Conservation (phyloP, 2,113 vertebrate genomes). For the Engystomops pustulosus region DNA sequence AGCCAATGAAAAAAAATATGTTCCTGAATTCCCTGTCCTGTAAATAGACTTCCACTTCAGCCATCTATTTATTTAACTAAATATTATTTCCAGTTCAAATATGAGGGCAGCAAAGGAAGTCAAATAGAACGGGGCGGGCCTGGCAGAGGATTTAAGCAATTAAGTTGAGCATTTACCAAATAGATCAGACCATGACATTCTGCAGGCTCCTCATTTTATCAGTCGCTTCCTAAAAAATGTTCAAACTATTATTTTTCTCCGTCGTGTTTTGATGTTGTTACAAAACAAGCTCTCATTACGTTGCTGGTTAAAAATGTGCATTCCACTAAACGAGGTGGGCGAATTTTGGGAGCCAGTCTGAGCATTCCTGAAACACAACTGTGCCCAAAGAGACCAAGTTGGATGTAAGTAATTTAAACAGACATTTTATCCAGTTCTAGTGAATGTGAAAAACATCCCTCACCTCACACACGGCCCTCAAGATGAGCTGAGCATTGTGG, state of each 20-base stretch:
- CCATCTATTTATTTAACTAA: conserved; percentile 60
- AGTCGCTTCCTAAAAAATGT: conserved; percentile 62
- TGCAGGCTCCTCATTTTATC: conserved; percentile 69
- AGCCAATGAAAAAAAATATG: conserved; percentile 18
- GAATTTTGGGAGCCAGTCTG: conserved; percentile 39
- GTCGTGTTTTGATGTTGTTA: conserved; percentile 49
- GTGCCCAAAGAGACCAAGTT: conserved; percentile 15
- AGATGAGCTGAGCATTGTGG: background rate
- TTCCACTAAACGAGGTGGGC: conserved; percentile 45
- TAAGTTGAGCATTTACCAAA: conserved; percentile 69
- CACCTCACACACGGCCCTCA: conserved; percentile 1
- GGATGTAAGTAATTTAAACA: conserved; percentile 18
- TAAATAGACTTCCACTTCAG: conserved; percentile 9
- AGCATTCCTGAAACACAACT: conserved; percentile 18
- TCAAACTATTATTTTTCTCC: conserved; percentile 58
- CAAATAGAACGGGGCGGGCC: conserved; percentile 65
- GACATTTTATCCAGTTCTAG: background rate
- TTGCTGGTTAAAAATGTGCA: conserved; percentile 37
- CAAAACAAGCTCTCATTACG: conserved; percentile 41
- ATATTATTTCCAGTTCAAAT: conserved; percentile 62
- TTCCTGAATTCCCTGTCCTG: conserved; percentile 27
- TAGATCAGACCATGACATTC: conserved; percentile 68
- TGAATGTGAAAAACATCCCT: conserved; percentile 14
- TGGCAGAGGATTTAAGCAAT: conserved; percentile 71
- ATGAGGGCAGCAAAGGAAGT: conserved; percentile 67